These are phyloP conservation scores for Chelon auratus DNA, from an alignment of 2,797 vertebrate genomes.

Conservation along the genomic window DNA sequence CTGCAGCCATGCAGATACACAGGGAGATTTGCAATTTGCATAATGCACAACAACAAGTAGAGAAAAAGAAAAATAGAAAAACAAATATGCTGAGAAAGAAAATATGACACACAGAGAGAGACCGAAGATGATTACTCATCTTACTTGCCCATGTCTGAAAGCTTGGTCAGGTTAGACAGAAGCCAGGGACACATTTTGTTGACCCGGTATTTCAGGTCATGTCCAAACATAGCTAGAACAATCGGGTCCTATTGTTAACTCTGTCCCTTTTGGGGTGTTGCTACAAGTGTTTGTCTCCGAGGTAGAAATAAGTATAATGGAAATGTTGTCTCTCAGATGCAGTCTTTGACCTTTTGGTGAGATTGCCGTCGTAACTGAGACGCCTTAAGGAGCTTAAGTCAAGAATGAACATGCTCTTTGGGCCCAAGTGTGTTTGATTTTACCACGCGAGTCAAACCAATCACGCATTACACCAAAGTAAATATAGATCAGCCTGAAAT, in stretches of 20 bases:
- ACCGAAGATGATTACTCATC: not conserved
- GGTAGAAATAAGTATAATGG: not conserved
- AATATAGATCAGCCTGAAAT: conserved; percentile 7
- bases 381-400: not conserved
- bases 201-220: not conserved
- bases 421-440: not conserved
- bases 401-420: not conserved
- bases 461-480: not conserved
- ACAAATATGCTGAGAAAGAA: conserved; percentile 2
- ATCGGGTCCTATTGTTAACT: not conserved
- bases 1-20: conserved; percentile 17
- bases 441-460: not conserved
- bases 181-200: conserved; percentile 31
- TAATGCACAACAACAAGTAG: conserved; percentile 33
- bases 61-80: conserved; percentile 2
- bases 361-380: not conserved
- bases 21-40: conserved; percentile 34
- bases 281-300: not conserved
- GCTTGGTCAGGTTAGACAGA: not conserved
- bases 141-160: not conserved
- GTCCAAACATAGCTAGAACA: not conserved
- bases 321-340: conserved; percentile 1
- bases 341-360: not conserved
- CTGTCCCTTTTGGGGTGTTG: not conserved
- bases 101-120: not conserved